Percentiles rank a stretch among this genome's conserved stretches.
Evolutionary conservation across 2,888 invertebrate genomes (phyloP).

Genomic region (Altica lythri): DNA sequence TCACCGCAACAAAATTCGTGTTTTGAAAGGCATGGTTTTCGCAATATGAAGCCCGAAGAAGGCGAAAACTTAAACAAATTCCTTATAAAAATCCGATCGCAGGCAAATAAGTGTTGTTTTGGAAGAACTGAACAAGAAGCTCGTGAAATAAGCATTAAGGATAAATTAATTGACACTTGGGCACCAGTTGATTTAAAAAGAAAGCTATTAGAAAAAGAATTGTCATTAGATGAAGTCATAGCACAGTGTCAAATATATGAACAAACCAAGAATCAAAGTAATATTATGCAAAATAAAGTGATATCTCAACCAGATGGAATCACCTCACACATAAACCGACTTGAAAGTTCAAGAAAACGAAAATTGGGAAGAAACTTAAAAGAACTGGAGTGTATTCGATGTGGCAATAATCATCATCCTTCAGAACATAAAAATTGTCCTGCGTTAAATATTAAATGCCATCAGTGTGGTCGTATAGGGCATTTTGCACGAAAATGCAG

Average conservation of each 20-base stretch:
- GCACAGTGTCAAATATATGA: too few species aligned
- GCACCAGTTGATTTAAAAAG: too few species aligned
- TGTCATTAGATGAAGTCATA: slow-evolving; percentile 22
- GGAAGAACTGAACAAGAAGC: slow-evolving; percentile 36
- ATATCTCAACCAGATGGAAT: too few species aligned
- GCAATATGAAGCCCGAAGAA: slow-evolving; percentile 41
- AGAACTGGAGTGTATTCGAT: slow-evolving; percentile 7
- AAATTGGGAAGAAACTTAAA: slow-evolving; percentile 12
- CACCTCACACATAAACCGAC: slow-evolving; percentile 11
- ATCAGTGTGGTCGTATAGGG: slow-evolving; percentile 29
- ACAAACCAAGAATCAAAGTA: too few species aligned
- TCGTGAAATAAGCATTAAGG: too few species aligned
- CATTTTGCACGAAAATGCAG: slow-evolving; percentile 31
- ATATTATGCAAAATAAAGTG: too few species aligned
- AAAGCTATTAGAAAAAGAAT: slow-evolving; percentile 33
- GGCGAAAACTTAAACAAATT: too few species aligned
- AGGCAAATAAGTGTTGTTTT: slow-evolving; percentile 45
- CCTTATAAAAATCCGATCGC: slow-evolving; percentile 43
- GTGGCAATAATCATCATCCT: slow-evolving; percentile 12
- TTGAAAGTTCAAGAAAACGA: slow-evolving; percentile 17
- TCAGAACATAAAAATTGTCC: slow-evolving; percentile 22
- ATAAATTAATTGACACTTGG: too few species aligned
- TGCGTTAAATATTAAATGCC: slow-evolving; percentile 27
- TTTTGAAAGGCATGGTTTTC: slow-evolving; percentile 46
- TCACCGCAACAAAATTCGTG: slow-evolving; percentile 44